These are phyloP conservation scores for Eumeta japonica DNA, from an alignment of 1,140 invertebrate genomes.

Conservation along the genomic window DNA sequence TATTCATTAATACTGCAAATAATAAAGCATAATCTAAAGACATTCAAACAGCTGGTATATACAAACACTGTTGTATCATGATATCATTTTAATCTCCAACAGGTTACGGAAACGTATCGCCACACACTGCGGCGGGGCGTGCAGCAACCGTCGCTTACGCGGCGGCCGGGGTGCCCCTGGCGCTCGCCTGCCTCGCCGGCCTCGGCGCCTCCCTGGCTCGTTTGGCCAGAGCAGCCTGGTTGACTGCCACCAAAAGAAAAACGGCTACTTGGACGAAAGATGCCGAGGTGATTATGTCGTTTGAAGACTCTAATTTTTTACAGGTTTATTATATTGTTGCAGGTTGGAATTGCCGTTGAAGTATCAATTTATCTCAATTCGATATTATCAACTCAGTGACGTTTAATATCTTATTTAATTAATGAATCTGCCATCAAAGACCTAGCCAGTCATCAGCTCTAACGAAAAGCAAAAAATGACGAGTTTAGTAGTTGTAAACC, in stretches of 20 bases:
- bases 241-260: constrained; percentile 59
- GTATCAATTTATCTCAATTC: not conserved
- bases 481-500: too few relatives aligned
- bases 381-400: not conserved
- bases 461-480: too few relatives aligned
- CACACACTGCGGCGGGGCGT: constrained; percentile 64
- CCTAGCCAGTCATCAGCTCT: too few relatives aligned
- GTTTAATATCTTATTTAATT: too few relatives aligned
- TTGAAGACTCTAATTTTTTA: constrained; percentile 1
- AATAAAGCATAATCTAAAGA: too few relatives aligned
- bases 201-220: constrained; percentile 78
- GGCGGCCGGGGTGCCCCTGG: constrained; percentile 76
- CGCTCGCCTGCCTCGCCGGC: constrained; percentile 83
- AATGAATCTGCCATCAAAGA: too few relatives aligned
- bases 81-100: too few relatives aligned
- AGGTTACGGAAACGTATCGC: constrained; percentile 54
- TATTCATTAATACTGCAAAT: too few relatives aligned
- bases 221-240: constrained; percentile 70
- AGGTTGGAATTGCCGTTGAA: too few relatives aligned
- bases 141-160: constrained; percentile 87
- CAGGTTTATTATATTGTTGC: not conserved
- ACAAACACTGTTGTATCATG: too few relatives aligned
- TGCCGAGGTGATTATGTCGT: constrained; percentile 25
- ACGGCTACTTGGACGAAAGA: constrained; percentile 44
- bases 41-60: too few relatives aligned